Base-by-base conservation (phyloP, 2,113 vertebrate species). In the Alosa alosa region DNA sequence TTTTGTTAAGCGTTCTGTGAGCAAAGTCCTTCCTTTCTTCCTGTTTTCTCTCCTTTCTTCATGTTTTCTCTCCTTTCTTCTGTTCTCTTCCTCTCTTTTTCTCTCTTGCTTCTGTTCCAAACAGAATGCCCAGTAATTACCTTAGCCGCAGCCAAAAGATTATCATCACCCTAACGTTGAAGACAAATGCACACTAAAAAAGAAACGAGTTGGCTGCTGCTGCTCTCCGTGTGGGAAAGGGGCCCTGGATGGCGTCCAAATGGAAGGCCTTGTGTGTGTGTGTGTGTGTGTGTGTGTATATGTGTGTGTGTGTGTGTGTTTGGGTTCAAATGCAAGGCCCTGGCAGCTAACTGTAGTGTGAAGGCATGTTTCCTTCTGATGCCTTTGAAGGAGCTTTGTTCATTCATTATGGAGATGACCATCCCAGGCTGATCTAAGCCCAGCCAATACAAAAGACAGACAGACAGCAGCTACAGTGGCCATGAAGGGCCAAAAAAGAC, bases 111-210 rank as follows among this genome's bases (percentile, higher is more conserved):
- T 68, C 25, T 68, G 64, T 72, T 72, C 64, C 64, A 72, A 72
- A 49, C 84, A 81, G 78, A 83, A 86, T 81, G 78, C 81, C n/a
- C 78, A 83, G 85, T 88, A 88, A 89, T 88, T 90, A 85, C 86
- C 55, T 85, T 49, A 88, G 39, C 82, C 75, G 60, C 64, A 83
- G 84, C 85, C 86, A 82, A 87, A 85, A 87, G 84, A 89, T 87
- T 88, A 88, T 86, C 88, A 89, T 91, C 86, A 89, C 81, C 84
- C 83, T 78, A 82, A 87, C 81, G 75, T 57, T 87, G 68, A 83
- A 82, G 88, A 82, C 86, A 89, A 88, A 86, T 86, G 60, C 8
- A 55, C 50, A 49, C 86, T 85, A 84, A 87, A 86, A 86, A 60
- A 47, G 82, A 82, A 86, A 84, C 36, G 47, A 87, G 68, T 84